Percentiles rank a stretch among this genome's conserved stretches.
These are phyloP conservation scores for Acanthaster planci DNA, from an alignment of 35 echinoderm and acorn worm species.

Conservation along the genomic window DNA sequence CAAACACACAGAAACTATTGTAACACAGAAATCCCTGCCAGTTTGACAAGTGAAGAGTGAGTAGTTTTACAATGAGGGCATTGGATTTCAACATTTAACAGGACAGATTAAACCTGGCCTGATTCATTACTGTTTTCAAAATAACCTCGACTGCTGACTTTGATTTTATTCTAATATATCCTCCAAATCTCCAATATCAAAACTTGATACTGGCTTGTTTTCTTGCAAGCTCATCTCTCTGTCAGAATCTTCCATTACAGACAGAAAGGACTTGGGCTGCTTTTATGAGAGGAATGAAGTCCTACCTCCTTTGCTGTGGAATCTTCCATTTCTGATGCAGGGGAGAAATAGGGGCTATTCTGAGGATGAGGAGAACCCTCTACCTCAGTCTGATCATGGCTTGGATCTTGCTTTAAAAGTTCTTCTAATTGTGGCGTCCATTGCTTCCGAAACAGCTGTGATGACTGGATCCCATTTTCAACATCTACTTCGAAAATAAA, in stretches of 20 bases:
- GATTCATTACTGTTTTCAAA: too few relatives aligned
- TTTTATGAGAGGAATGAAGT: background rate
- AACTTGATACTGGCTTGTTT: conserved; percentile 48
- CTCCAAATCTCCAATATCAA: conserved; percentile 47
- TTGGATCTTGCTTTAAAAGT: conserved; percentile 13
- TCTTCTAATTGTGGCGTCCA: conserved; percentile 53
- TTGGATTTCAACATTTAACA: too few relatives aligned
- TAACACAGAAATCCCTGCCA: too few relatives aligned
- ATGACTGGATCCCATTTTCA: conserved; percentile 62
- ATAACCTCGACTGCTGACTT: too few relatives aligned
- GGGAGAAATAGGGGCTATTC: background rate
- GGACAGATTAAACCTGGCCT: too few relatives aligned
- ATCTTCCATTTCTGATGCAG: background rate
- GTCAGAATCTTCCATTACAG: conserved; percentile 26
- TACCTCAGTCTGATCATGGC: background rate
- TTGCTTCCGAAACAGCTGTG: conserved; percentile 57
- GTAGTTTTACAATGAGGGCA: too few relatives aligned
- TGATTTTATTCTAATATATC: background rate
- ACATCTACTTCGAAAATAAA: conserved; percentile 1
- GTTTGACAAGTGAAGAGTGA: too few relatives aligned
- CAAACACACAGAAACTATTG: too few relatives aligned
- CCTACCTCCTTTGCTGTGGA: background rate
- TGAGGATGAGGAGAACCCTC: too few relatives aligned
- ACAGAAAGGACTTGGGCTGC: conserved; percentile 71
- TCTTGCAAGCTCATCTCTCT: conserved; percentile 19